Conservation (phyloP, 2,113 vertebrate species). For the Megaceryle torquata region DNA sequence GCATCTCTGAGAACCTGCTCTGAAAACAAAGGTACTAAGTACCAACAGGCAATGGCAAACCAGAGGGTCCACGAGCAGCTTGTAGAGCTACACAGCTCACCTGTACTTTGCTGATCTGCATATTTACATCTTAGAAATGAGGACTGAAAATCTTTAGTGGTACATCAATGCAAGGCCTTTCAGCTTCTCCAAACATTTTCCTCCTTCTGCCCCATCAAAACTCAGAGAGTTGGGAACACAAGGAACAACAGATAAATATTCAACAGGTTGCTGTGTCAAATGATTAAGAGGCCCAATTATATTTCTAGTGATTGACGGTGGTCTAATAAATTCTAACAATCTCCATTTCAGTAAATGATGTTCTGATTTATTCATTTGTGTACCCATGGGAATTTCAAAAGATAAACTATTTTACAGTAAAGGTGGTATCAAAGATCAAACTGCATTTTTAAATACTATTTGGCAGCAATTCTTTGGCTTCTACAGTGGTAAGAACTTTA, state of each 20-base stretch:
- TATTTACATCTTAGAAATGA: background rate
- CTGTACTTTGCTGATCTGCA: background rate
- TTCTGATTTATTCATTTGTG: background rate
- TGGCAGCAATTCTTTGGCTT: background rate
- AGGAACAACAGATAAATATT: background rate
- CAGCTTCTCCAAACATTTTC: background rate
- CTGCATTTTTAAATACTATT: background rate
- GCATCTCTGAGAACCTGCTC: background rate
- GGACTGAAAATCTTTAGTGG: background rate
- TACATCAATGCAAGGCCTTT: background rate
- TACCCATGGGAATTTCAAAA: background rate
- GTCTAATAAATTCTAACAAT: background rate
- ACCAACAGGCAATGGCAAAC: background rate
- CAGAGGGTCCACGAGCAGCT: background rate
- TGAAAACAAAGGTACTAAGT: background rate
- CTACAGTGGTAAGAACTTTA: background rate
- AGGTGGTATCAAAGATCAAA: background rate
- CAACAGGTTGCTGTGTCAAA: background rate
- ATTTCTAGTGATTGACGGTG: background rate
- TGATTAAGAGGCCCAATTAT: background rate
- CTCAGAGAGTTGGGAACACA: rapidly evolving
- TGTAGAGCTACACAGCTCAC: background rate
- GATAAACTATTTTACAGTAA: background rate
- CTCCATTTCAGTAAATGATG: background rate
- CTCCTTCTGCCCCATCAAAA: background rate